phyloP scores from a whole-genome alignment of 2,797 vertebrate species.

The Sebastes paucispinis region DNA sequence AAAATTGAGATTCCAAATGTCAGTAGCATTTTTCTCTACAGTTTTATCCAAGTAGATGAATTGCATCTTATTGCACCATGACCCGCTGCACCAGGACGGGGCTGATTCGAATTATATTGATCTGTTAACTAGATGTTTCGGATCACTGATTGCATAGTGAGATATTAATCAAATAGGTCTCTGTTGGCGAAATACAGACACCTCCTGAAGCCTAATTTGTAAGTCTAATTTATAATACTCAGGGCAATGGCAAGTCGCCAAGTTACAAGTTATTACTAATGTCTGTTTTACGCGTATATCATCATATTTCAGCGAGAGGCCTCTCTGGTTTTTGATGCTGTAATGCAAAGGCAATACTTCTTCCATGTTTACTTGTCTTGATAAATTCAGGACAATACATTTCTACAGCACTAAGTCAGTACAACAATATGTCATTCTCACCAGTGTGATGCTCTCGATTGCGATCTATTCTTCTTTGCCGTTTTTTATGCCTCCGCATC shows the following conservation, averaged over 20 bases:
- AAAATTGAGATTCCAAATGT: too few species aligned
- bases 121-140: constrained; percentile 7
- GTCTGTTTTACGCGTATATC: not conserved
- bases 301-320: not conserved
- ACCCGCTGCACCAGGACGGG: not conserved
- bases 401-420: not conserved
- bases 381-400: not conserved
- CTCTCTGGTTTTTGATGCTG: not conserved
- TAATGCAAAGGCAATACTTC: not conserved
- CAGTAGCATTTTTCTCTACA: too few species aligned
- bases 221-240: not conserved
- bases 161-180: constrained; percentile 2
- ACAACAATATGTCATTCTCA: not conserved
- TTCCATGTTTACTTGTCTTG: not conserved
- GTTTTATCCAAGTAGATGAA: not conserved
- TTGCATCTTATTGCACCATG: not conserved
- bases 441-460: not conserved
- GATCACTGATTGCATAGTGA: constrained; percentile 7
- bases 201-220: not conserved
- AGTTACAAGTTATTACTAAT: not conserved
- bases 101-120: constrained; percentile 13
- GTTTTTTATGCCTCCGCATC: not conserved
- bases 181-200: not conserved
- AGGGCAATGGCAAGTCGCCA: not conserved
- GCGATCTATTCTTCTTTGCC: too few species aligned